Evolutionary conservation across 37 sponge, comb jelly and placozoan species (phyloP), one percentile per base, ranked within the genome.

Genomic region (Ephydatia muelleri): DNA sequence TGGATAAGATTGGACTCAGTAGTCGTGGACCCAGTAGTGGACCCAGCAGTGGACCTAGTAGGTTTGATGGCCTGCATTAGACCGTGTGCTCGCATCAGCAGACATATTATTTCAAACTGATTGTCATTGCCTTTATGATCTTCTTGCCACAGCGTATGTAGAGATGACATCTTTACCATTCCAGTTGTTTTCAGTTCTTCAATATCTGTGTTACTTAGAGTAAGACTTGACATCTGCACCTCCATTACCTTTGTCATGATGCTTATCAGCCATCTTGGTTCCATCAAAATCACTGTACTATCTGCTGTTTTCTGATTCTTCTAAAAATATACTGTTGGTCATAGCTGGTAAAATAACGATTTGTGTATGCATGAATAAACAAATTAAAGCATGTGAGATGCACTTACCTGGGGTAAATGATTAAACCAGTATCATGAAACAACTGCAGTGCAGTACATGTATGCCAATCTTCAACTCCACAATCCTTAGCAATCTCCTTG

Each of bases 181-280:
- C 85, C 85, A 48, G 36, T 40, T 22, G 40, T 25, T 16, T 31
- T 36, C 0, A 90, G 70, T 3, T 34, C 5, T 26, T 1, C 11
- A 5, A 64, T 30, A 8, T 72, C 68, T 37, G 57, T 38, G 25
- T 26, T 67, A 5, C 23, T 65, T 26, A 49, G 3, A 23, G 1
- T 14, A 23, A 38, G 14, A 27, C 22, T 3, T n/a, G n/a, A 21
- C 48, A 23, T 43, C 33, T 40, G 1, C 19, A 90, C 68, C 43
- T 82, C 76, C 73, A 92, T 75, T 8, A 92, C 34, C n/a, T 83
- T 75, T 23, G 80, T 87, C 92, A 92, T 92, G 35, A 87, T 77
- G 22, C 40, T 72, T 27, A 84, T 84, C 22, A 92, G 81, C 80
- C 84, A 82, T 37, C 68, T 43, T 37, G 88, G 88, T 12, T 83